Evolutionary conservation across 2,888 invertebrate genomes (phyloP).

Genomic region (Criorhina ranunculi): DNA sequence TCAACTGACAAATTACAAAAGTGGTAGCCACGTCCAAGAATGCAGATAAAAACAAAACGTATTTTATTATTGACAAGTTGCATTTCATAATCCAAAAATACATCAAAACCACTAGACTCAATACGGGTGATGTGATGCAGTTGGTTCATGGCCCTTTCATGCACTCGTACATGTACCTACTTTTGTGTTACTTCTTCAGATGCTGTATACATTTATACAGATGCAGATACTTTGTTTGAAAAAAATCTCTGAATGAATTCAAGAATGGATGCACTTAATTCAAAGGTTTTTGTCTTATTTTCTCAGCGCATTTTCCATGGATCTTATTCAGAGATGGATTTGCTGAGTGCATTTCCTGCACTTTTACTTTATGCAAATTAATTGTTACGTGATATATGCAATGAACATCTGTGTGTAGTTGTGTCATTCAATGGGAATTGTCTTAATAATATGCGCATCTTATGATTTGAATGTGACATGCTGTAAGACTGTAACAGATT

Average conservation of each 20-base stretch:
- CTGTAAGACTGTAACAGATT: no score
- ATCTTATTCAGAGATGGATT: conserved; percentile 22
- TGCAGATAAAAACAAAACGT: conserved; percentile 6
- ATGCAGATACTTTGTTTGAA: background rate
- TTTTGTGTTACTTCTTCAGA: conserved; percentile 19
- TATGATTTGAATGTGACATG: background rate
- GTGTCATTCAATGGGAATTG: background rate
- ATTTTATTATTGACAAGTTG: conserved; percentile 41
- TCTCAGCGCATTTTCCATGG: conserved; percentile 27
- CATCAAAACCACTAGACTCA: conserved; percentile 21
- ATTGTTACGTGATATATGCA: conserved; percentile 40
- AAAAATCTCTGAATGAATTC: conserved; percentile 29
- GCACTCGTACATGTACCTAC: conserved; percentile 1
- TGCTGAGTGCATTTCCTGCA: conserved; percentile 62
- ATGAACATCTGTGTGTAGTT: background rate
- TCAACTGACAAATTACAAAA: background rate
- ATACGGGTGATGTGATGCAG: conserved; percentile 20
- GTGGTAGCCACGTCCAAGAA: background rate
- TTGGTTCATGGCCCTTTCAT: conserved; percentile 44
- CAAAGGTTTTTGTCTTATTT: conserved; percentile 45
- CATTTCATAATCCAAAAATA: conserved; percentile 39
- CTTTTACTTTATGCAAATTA: conserved; percentile 71
- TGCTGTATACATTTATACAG: background rate
- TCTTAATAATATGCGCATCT: background rate
- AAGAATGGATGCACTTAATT: conserved; percentile 61